Conservation (phyloP, 2,113 vertebrate genomes). For the Laterallus jamaicensis region DNA sequence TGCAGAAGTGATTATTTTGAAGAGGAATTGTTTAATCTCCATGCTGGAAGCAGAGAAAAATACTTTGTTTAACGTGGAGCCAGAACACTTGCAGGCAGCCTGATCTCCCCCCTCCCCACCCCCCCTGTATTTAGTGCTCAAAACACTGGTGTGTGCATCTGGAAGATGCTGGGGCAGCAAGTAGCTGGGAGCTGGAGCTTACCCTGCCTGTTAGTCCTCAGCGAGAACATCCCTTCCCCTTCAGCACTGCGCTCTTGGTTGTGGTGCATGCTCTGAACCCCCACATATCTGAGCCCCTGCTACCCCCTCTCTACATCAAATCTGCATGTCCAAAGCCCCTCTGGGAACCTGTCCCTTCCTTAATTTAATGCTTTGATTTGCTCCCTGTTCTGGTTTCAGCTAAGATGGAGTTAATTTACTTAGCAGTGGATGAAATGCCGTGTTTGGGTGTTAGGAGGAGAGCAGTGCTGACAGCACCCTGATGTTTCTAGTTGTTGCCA, state of each 20-base stretch:
- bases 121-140: slow-evolving; percentile 44
- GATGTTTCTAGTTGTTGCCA: too few species aligned
- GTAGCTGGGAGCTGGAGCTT: not conserved
- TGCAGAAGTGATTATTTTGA: slow-evolving; percentile 60
- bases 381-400: not conserved
- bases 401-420: too few species aligned
- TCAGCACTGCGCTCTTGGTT: fast-evolving
- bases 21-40: slow-evolving; percentile 57
- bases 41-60: slow-evolving; percentile 33
- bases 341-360: not conserved
- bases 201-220: not conserved
- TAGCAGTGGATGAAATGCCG: too few species aligned
- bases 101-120: not conserved
- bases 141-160: not conserved
- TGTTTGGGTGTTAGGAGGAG: too few species aligned
- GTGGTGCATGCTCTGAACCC: not conserved
- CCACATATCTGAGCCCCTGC: not conserved
- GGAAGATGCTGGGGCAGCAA: slow-evolving; percentile 37
- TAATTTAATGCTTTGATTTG: not conserved
- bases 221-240: not conserved
- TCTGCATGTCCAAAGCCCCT: not conserved
- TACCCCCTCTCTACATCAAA: not conserved
- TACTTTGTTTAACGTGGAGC: slow-evolving; percentile 62
- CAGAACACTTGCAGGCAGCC: slow-evolving; percentile 41
- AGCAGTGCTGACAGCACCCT: too few species aligned